Conservation (phyloP, 1,140 invertebrate genomes). For the Neodiprion lecontei region DNA sequence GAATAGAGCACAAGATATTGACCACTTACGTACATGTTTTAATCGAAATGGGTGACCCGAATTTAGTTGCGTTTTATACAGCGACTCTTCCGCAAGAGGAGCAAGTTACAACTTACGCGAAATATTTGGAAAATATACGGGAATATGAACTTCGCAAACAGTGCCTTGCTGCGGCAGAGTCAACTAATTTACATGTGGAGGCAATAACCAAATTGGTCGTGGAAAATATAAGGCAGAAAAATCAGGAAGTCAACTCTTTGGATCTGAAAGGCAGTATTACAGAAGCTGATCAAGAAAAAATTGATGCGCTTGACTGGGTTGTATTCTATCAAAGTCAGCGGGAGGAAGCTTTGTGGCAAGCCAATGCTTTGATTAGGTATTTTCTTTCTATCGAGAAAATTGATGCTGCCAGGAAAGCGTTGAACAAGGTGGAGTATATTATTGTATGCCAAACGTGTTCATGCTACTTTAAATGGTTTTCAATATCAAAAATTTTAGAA, state of each 20-base stretch:
- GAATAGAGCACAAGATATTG: slow-evolving; percentile 76
- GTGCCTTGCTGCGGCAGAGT: slow-evolving; percentile 73
- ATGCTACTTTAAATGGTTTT: neutral
- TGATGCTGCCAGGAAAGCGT: slow-evolving; percentile 73
- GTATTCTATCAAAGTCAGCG: slow-evolving; percentile 80
- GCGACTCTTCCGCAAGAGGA: slow-evolving; percentile 73
- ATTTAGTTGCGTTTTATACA: slow-evolving; percentile 84
- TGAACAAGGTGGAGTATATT: slow-evolving; percentile 65
- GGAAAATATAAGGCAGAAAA: slow-evolving; percentile 72
- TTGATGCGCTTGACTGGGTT: slow-evolving; percentile 88
- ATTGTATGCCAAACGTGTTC: neutral
- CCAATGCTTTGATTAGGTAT: slow-evolving; percentile 86
- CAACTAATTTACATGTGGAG: slow-evolving; percentile 82
- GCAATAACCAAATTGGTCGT: slow-evolving; percentile 85
- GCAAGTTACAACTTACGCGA: slow-evolving; percentile 81
- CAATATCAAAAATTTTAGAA: too few relatives aligned
- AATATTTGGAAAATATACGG: slow-evolving; percentile 76
- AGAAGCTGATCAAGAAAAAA: slow-evolving; percentile 74
- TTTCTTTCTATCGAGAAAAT: slow-evolving; percentile 76
- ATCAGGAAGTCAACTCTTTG: slow-evolving; percentile 34
- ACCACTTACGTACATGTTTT: slow-evolving; percentile 75
- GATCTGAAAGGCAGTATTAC: slow-evolving; percentile 59
- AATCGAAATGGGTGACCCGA: slow-evolving; percentile 76
- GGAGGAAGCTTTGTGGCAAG: slow-evolving; percentile 81
- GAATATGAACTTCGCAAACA: slow-evolving; percentile 67